These are phyloP conservation scores for Lagorchestes hirsutus DNA, from an alignment of 2,797 vertebrate genomes.

Conservation along the genomic window DNA sequence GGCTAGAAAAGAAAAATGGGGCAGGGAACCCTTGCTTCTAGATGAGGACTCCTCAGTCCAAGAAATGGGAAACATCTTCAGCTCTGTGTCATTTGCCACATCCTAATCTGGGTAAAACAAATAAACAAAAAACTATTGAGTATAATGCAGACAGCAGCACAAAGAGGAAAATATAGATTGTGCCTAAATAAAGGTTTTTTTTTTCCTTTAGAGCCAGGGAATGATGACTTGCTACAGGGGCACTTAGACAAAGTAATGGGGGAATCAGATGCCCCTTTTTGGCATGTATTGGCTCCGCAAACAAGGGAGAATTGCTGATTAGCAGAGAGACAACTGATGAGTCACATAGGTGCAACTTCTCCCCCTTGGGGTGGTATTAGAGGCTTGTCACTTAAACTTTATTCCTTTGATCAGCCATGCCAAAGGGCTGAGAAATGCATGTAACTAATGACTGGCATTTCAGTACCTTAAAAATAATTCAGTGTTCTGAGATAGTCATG, in stretches of 20 bases:
- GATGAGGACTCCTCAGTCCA: neutral
- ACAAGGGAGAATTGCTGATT: neutral
- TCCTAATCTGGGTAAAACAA: neutral
- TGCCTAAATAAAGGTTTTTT: neutral
- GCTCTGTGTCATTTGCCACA: neutral
- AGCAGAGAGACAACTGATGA: neutral
- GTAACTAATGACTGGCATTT: neutral
- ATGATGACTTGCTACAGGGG: neutral
- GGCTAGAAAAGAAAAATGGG: neutral
- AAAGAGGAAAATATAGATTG: neutral
- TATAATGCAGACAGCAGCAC: neutral
- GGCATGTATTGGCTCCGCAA: neutral
- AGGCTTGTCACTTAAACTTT: neutral
- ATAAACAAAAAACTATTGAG: neutral
- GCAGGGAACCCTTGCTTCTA: neutral
- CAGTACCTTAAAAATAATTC: neutral
- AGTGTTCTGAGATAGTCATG: neutral
- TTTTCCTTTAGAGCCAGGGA: neutral
- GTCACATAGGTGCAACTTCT: neutral
- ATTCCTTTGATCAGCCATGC: neutral
- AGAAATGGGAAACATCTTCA: neutral
- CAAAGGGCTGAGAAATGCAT: neutral
- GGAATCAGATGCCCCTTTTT: neutral
- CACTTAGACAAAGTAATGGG: neutral
- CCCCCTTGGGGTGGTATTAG: neutral